These are phyloP conservation scores for Equus przewalskii DNA, from an alignment of 2,113 vertebrate species.

Conservation along the genomic window DNA sequence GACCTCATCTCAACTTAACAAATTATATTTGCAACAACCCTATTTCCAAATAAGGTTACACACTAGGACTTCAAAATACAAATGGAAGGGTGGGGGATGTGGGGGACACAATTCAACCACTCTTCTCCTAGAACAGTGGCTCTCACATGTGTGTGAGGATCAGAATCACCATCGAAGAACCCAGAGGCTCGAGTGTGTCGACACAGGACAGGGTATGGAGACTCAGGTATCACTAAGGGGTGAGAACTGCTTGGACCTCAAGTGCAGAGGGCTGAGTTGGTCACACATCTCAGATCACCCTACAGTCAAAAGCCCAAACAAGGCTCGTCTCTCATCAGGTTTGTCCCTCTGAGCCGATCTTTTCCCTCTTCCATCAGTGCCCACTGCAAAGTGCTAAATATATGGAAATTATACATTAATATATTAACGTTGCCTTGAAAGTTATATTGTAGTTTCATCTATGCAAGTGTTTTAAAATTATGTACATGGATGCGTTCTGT, in stretches of 20 bases:
- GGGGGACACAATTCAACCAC: background rate
- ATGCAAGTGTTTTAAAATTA: background rate
- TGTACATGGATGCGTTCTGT: background rate
- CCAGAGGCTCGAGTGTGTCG: background rate
- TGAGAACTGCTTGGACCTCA: background rate
- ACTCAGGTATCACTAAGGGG: background rate
- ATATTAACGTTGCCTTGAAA: background rate
- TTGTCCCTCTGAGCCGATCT: background rate
- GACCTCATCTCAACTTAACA: background rate
- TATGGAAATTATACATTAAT: background rate
- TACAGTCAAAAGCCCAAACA: background rate
- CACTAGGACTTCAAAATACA: background rate
- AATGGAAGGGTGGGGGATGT: accelerated
- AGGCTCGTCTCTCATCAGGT: background rate
- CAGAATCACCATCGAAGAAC: background rate
- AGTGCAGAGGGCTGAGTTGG: background rate
- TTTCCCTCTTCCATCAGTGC: background rate
- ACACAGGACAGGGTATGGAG: background rate
- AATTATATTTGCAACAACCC: background rate
- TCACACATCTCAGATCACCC: background rate
- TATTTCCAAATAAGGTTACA: background rate
- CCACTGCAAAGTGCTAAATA: background rate
- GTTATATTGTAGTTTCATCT: background rate
- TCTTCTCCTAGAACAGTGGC: background rate
- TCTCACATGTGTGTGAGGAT: background rate